phyloP scores from a whole-genome alignment of 2,113 vertebrate genomes.

The Boleophthalmus pectinirostris region DNA sequence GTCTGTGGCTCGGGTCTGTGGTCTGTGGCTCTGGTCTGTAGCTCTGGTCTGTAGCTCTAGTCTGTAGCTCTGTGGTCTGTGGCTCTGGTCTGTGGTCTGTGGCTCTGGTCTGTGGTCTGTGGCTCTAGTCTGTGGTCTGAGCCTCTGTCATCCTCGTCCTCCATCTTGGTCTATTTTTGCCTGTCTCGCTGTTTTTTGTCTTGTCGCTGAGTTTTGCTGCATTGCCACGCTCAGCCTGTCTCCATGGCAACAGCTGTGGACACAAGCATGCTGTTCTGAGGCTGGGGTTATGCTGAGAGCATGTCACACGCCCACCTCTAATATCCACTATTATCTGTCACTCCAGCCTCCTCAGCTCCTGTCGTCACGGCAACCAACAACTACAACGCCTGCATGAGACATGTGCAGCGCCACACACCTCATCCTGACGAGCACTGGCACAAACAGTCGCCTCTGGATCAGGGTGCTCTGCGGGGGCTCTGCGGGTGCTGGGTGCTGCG shows the following conservation, averaged over 20 bases:
- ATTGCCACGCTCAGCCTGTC: slow-evolving; percentile 8
- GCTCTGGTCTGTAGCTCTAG: too few species aligned
- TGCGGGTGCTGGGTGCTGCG: too few species aligned
- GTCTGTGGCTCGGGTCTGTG: too few species aligned
- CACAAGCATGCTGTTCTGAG: neutral
- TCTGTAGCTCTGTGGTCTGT: too few species aligned
- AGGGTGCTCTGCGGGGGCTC: too few species aligned
- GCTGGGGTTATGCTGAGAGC: slow-evolving; percentile 1
- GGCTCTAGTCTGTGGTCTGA: neutral
- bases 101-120: too few species aligned
- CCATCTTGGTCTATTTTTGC: neutral
- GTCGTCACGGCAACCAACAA: neutral
- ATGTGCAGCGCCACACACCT: too few species aligned
- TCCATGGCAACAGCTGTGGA: neutral
- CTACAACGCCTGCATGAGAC: neutral
- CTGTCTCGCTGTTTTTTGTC: neutral
- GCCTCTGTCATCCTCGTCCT: neutral
- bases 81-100: too few species aligned
- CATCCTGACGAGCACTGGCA: too few species aligned
- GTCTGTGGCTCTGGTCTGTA: too few species aligned
- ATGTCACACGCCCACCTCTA: slow-evolving; percentile 4
- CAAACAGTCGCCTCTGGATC: too few species aligned
- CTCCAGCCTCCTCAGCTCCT: neutral
- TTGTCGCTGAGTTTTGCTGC: slow-evolving; percentile 4
- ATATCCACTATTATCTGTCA: slow-evolving; percentile 1